Evolutionary conservation across 2,888 invertebrate species (phyloP).

Genomic region (Campopleginae sp.): DNA sequence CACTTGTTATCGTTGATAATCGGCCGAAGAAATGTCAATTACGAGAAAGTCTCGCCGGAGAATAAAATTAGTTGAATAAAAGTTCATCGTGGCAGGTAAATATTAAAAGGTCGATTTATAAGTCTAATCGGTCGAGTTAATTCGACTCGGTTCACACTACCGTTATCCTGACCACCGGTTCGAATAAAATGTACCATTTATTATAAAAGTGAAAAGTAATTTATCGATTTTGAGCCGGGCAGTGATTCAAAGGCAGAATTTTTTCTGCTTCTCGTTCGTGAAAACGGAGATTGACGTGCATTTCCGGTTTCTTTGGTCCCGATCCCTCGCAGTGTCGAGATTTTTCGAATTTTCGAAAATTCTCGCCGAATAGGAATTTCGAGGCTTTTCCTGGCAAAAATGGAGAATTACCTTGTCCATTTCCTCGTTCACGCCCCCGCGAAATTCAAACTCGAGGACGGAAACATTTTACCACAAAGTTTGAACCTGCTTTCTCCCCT

Average conservation of each 20-base stretch:
- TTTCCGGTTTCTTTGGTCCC: background rate
- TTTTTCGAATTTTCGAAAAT: too few relatives aligned
- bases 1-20: background rate
- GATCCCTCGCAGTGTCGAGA: too few relatives aligned
- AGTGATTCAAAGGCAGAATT: background rate
- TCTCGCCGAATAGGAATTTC: too few relatives aligned
- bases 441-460: constrained; percentile 33
- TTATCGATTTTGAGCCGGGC: background rate
- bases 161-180: background rate
- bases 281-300: background rate
- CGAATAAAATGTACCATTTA: background rate
- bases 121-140: background rate
- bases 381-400: too few relatives aligned
- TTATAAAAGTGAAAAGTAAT: background rate
- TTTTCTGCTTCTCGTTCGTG: background rate
- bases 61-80: background rate
- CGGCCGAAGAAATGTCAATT: background rate
- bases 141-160: background rate
- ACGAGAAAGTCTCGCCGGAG: background rate
- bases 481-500: constrained; percentile 20
- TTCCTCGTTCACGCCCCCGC: constrained; percentile 40
- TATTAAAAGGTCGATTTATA: background rate
- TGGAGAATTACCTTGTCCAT: constrained; percentile 48
- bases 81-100: background rate
- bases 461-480: constrained; percentile 60